Conservation (phyloP, 2,113 vertebrate species). For the Nicator chloris region DNA sequence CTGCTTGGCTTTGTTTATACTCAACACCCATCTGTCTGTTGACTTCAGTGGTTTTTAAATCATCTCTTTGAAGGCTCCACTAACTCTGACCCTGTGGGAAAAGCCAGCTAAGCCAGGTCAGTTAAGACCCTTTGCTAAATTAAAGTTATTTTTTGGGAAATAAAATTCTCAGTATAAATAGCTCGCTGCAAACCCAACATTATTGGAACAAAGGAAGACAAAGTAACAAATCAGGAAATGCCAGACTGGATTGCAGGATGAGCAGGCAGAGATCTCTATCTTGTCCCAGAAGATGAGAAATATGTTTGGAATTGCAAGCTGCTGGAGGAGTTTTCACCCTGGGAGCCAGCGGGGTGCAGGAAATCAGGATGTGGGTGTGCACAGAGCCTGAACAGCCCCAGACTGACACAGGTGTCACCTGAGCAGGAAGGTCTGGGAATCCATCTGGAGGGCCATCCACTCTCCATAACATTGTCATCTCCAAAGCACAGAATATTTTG, state of each 20-base stretch:
- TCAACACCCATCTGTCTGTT: background rate
- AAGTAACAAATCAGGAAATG: background rate
- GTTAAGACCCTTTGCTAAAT: background rate
- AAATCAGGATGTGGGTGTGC: accelerated
- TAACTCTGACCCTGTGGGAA: background rate
- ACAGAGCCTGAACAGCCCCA: background rate
- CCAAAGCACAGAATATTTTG: background rate
- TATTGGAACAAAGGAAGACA: background rate
- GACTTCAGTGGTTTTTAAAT: background rate
- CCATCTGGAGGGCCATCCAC: background rate
- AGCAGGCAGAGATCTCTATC: background rate
- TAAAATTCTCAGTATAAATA: background rate
- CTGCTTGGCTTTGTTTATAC: background rate
- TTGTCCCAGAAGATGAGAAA: background rate
- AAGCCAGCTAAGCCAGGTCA: background rate
- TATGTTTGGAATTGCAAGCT: background rate
- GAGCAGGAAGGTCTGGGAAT: background rate
- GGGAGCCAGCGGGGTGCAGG: background rate
- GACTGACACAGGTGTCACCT: background rate
- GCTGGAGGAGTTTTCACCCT: background rate
- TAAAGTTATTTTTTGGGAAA: background rate
- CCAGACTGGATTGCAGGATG: background rate
- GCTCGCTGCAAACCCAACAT: background rate
- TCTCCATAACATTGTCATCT: background rate
- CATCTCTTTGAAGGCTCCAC: background rate